Evolutionary conservation across 2,888 invertebrate genomes (phyloP), one percentile per base, ranked within the genome.

Genomic region (Melipona beecheii): DNA sequence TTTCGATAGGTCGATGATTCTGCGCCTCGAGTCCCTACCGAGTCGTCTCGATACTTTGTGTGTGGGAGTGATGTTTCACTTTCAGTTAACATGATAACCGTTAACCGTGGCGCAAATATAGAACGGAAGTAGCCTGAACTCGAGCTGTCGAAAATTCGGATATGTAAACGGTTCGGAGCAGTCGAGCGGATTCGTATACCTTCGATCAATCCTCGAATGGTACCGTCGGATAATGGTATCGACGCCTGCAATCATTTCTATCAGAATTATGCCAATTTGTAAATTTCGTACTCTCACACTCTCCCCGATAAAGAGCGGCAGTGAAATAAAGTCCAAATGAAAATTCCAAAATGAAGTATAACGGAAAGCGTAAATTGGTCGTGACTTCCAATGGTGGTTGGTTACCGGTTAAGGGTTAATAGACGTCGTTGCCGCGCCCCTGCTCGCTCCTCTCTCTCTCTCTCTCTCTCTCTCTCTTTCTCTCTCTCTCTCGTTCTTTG

Each of bases 61-160:
- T n/a, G n/a, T n/a, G 2, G 2, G n/a, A 36, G 24, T 6, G 56
- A 69, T 71, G 43, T 82, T 82, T 82, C 66, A 75, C 70, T 81
- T 66, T 43, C 62, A 19, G 24, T 36, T 27, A n/a, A n/a, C n/a
- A 71, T 21, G 81, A 71, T 71, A 74, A 73, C 64, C 64, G 69
- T 64, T 71, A 74, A 73, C 64, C 64, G 69, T 64, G n/a, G 60
- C 36, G 60, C 60, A 71, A 81, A 68, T 31, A 56, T 36, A 21
- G 62, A 62, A 75, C 68, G 43, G 50, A 36, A 54, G 43, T 31
- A 36, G 36, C 21, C 49, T 36, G n/a, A 21, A 15, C 64, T 4
- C 4, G 54, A 58, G 31, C 60, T 6, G 43, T 49, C 4, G 54
- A 13, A 58, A 75, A 66, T 66, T 58, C 49, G 27, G 56, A 66